Evolutionary conservation across 2,113 vertebrate genomes (phyloP).

Genomic region (Hepsetus odoe): DNA sequence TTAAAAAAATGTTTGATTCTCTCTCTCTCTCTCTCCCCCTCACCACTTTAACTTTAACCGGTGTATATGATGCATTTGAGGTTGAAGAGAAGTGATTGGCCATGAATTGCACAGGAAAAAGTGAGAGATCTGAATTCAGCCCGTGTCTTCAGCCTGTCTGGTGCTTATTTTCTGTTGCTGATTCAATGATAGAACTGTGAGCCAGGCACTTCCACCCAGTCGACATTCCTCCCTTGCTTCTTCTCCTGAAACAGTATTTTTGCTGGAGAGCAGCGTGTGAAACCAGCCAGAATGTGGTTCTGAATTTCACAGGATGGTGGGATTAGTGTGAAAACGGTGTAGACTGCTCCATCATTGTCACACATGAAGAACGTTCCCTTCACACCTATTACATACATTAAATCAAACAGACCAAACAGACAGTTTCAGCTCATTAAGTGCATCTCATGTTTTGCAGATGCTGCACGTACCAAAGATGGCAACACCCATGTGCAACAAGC

Average conservation of each 20-base stretch:
- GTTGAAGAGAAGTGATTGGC: not conserved
- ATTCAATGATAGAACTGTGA: not conserved
- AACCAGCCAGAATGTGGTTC: not conserved
- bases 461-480: too few relatives aligned
- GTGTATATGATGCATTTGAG: too few relatives aligned
- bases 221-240: not conserved
- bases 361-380: not conserved
- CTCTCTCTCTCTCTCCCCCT: too few relatives aligned
- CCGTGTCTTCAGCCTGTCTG: not conserved
- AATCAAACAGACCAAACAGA: too few relatives aligned
- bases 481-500: too few relatives aligned
- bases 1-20: too few relatives aligned
- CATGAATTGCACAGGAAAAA: too few relatives aligned
- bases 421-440: too few relatives aligned
- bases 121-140: not conserved
- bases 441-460: too few relatives aligned
- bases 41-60: too few relatives aligned
- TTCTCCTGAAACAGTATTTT: not conserved
- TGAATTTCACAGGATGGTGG: not conserved
- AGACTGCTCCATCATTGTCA: not conserved
- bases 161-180: not conserved
- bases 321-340: too few relatives aligned
- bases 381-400: not conserved
- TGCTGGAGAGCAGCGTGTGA: not conserved
- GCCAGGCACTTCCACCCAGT: not conserved